Percentiles rank a stretch among this genome's conserved stretches.
Conservation (phyloP, 2,888 invertebrate species). For the Leptothorax acervorum region DNA sequence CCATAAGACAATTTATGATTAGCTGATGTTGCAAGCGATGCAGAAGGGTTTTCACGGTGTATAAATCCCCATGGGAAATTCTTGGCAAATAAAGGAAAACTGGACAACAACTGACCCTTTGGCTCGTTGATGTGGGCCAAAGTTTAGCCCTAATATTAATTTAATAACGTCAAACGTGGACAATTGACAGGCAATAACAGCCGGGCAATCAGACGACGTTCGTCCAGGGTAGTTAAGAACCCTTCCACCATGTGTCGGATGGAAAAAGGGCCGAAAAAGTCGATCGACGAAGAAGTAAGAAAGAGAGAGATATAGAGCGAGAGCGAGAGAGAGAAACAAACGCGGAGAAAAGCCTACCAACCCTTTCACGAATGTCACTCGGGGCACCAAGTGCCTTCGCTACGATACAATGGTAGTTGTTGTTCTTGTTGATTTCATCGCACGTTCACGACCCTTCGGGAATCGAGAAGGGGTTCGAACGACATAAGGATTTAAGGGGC, state of each 20-base stretch:
- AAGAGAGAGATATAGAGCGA: constrained; percentile 29
- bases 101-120: constrained; percentile 75
- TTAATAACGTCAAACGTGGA: constrained; percentile 83
- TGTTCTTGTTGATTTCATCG: constrained; percentile 85
- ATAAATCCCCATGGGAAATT: constrained; percentile 81
- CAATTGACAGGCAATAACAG: constrained; percentile 85
- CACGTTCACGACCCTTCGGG: constrained; percentile 82
- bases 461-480: constrained; percentile 79
- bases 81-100: constrained; percentile 79
- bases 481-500: constrained; percentile 81
- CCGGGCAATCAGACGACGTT: constrained; percentile 81
- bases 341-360: constrained; percentile 65
- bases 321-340: constrained; percentile 18
- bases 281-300: constrained; percentile 8
- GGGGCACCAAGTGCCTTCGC: constrained; percentile 78
- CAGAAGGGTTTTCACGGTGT: constrained; percentile 48
- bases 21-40: constrained; percentile 41
- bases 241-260: constrained; percentile 67
- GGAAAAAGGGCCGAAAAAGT: constrained; percentile 55
- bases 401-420: constrained; percentile 79
- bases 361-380: constrained; percentile 84
- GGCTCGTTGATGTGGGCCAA: constrained; percentile 54
- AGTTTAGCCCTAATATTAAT: constrained; percentile 82
- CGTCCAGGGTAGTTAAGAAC: constrained; percentile 77
- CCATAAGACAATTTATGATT: constrained; percentile 49